Evolutionary conservation across 1,140 invertebrate species (phyloP).

Genomic region (Musca vetustissima): DNA sequence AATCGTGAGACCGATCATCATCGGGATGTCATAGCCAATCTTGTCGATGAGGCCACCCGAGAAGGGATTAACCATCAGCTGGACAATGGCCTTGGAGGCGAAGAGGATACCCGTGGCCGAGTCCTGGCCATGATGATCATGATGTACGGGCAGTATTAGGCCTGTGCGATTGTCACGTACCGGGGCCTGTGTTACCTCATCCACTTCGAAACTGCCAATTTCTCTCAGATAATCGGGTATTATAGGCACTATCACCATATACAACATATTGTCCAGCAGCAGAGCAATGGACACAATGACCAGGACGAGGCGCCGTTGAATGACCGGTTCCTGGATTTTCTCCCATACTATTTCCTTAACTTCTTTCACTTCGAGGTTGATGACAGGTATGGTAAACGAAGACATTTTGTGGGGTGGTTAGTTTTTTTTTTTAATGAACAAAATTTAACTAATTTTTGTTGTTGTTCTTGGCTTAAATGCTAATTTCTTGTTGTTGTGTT

Average conservation of each 20-base stretch:
- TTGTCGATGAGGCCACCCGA: constrained; percentile 97
- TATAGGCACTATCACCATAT: constrained; percentile 99
- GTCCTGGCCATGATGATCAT: constrained; percentile 87
- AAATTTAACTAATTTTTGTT: background rate
- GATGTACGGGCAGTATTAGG: constrained; percentile 60
- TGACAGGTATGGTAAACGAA: constrained; percentile 72
- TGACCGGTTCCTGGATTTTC: constrained; percentile 85
- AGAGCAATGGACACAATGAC: constrained; percentile 97
- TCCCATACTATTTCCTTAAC: constrained; percentile 83
- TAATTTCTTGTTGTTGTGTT: background rate
- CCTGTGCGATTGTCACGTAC: constrained; percentile 65
- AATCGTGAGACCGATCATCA: constrained; percentile 97
- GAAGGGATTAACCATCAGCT: constrained; percentile 97
- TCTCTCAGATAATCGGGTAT: constrained; percentile 94
- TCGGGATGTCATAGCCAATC: constrained; percentile 98
- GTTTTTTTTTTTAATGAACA: background rate
- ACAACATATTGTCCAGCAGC: constrained; percentile 97
- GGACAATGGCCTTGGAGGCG: constrained; percentile 98
- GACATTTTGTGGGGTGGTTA: constrained; percentile 46
- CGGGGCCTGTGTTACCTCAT: constrained; percentile 63
- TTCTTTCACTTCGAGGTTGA: constrained; percentile 83
- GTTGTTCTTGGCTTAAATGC: background rate
- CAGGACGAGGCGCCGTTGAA: constrained; percentile 87
- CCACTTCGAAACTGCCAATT: constrained; percentile 80
- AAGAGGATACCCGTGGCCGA: constrained; percentile 95